Evolutionary conservation across 2,888 invertebrate genomes (phyloP).

Genomic region (Euplexia lucipara): DNA sequence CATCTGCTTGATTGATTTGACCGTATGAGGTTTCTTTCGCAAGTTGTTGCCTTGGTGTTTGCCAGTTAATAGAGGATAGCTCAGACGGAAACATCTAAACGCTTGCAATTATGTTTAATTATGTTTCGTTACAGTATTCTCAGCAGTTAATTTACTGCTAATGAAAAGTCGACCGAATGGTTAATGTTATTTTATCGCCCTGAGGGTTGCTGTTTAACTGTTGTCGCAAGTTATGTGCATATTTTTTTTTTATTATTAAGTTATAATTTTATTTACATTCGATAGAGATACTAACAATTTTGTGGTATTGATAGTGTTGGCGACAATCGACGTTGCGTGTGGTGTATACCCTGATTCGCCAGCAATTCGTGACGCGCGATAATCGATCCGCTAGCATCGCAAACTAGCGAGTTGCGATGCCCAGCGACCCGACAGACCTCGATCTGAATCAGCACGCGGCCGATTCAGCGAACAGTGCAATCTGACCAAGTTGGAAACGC

Average conservation of each 20-base stretch:
- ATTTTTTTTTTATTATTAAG: too few species aligned
- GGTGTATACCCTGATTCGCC: slow-evolving; percentile 70
- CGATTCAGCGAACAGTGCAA: slow-evolving; percentile 78
- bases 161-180: slow-evolving; percentile 80
- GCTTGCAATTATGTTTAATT: slow-evolving; percentile 72
- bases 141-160: slow-evolving; percentile 84
- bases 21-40: slow-evolving; percentile 62
- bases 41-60: slow-evolving; percentile 55
- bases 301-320: slow-evolving; percentile 57
- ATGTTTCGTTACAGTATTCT: slow-evolving; percentile 72
- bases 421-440: slow-evolving; percentile 83
- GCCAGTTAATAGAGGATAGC: slow-evolving; percentile 50
- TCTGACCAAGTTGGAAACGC: slow-evolving; percentile 77
- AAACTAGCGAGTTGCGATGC: slow-evolving; percentile 71
- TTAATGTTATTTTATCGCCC: slow-evolving; percentile 80
- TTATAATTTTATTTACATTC: slow-evolving; percentile 37
- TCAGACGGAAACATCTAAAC: slow-evolving; percentile 68
- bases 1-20: slow-evolving; percentile 68
- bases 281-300: slow-evolving; percentile 4
- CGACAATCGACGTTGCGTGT: slow-evolving; percentile 68
- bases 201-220: slow-evolving; percentile 68
- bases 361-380: slow-evolving; percentile 77
- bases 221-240: slow-evolving; percentile 44
- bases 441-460: slow-evolving; percentile 86
- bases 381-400: slow-evolving; percentile 80